phyloP scores from a whole-genome alignment of 2,797 vertebrate species.

The Momotus momota region DNA sequence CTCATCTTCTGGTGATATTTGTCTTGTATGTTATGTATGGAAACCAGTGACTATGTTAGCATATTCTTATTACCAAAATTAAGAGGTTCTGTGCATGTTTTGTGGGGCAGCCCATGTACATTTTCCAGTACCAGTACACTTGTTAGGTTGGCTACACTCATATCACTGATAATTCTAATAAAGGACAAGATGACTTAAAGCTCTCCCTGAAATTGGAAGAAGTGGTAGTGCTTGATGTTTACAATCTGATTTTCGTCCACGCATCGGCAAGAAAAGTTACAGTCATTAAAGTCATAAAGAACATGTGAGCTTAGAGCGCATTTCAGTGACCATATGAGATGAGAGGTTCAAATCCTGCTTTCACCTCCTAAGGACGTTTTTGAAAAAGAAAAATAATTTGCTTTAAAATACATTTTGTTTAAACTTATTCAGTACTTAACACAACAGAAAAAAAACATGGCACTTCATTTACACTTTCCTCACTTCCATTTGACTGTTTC shows the following conservation, averaged over 20 bases:
- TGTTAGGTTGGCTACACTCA: background rate
- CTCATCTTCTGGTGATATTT: background rate
- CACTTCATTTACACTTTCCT: background rate
- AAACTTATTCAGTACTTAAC: background rate
- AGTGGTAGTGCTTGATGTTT: background rate
- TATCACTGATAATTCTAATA: background rate
- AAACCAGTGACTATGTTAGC: background rate
- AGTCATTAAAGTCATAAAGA: slow-evolving; percentile 15
- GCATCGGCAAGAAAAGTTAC: slow-evolving; percentile 43
- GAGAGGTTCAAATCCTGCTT: background rate
- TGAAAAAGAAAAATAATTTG: background rate
- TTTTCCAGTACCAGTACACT: background rate
- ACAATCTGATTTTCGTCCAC: background rate
- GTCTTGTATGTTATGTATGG: background rate
- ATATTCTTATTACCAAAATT: background rate
- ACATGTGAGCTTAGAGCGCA: background rate
- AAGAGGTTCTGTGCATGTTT: background rate
- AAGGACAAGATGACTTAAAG: background rate
- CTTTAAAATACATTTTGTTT: background rate
- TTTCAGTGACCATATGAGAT: background rate
- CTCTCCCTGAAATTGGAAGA: background rate
- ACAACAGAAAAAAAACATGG: background rate
- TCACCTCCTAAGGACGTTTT: background rate
- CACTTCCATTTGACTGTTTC: background rate
- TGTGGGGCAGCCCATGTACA: accelerated